Evolutionary conservation across 92 coral and sea anemone genomes (phyloP).

Genomic region (Bergia sp.): DNA sequence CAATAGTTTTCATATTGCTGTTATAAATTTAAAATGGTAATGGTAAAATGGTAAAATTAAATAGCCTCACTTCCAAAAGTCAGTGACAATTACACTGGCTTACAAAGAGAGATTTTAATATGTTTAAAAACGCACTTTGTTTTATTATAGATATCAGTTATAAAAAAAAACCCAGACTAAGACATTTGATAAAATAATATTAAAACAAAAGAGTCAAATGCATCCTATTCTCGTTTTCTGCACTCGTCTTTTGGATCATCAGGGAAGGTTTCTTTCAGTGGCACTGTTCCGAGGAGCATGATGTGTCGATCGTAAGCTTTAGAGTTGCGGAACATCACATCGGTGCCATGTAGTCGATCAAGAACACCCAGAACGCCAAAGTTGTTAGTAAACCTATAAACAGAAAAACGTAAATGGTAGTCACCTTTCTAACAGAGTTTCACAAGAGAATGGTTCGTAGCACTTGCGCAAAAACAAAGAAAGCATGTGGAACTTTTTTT

Average conservation of each 20-base stretch:
- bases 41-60: too few relatives aligned
- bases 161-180: not conserved
- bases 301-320: constrained; percentile 95
- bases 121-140: not conserved
- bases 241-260: constrained; percentile 73
- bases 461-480: not conserved
- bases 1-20: too few relatives aligned
- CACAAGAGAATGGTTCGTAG: not conserved
- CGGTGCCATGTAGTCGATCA: constrained; percentile 99
- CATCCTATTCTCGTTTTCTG: constrained; percentile 55
- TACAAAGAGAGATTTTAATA: not conserved
- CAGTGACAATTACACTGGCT: not conserved
- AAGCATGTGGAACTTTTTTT: not conserved
- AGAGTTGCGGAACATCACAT: constrained; percentile 83
- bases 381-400: constrained; percentile 86
- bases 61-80: too few relatives aligned
- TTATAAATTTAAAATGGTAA: too few relatives aligned
- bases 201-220: not conserved
- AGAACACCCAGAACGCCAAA: constrained; percentile 97
- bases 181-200: not conserved
- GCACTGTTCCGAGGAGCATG: constrained; percentile 73
- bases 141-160: not conserved
- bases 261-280: constrained; percentile 83
- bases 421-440: not conserved
- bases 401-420: not conserved